phyloP scores from a whole-genome alignment of 2,797 vertebrate species.

The Darevskia mixta region DNA sequence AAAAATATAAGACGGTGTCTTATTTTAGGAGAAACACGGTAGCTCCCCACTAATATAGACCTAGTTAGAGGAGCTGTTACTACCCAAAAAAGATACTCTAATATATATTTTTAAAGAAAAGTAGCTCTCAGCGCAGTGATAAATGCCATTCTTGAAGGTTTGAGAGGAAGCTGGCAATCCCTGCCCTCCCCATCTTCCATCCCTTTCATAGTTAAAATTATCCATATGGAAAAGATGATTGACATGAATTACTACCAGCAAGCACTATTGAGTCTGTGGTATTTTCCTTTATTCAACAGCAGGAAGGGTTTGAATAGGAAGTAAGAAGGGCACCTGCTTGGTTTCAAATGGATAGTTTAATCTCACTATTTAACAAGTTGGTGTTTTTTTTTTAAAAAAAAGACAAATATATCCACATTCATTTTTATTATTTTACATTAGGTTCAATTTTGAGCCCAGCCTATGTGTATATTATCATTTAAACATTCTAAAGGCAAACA shows the following conservation, averaged over 20 bases:
- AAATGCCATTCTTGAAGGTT: background rate
- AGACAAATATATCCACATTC: background rate
- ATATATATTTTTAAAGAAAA: background rate
- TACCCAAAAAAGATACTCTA: background rate
- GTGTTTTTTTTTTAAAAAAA: background rate
- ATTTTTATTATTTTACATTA: slow-evolving; percentile 16
- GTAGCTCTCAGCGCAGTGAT: background rate
- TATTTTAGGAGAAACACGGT: too few relatives aligned
- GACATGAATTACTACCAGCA: background rate
- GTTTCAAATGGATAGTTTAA: background rate
- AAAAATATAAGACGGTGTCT: too few relatives aligned
- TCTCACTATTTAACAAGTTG: slow-evolving; percentile 12
- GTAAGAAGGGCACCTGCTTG: background rate
- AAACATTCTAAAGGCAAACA: background rate
- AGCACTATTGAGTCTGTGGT: background rate
- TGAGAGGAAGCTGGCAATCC: background rate
- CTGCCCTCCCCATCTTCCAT: background rate
- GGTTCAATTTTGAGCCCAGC: slow-evolving; percentile 27
- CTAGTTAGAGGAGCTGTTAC: background rate
- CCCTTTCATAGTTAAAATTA: background rate
- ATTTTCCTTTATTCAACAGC: slow-evolving; percentile 21
- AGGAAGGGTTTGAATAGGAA: background rate
- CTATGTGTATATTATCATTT: background rate
- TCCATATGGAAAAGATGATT: background rate
- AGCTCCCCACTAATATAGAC: background rate